Evolutionary conservation across 35 echinoderm and acorn worm genomes (phyloP).

Genomic region (Heliocidaris erythrogramma): DNA sequence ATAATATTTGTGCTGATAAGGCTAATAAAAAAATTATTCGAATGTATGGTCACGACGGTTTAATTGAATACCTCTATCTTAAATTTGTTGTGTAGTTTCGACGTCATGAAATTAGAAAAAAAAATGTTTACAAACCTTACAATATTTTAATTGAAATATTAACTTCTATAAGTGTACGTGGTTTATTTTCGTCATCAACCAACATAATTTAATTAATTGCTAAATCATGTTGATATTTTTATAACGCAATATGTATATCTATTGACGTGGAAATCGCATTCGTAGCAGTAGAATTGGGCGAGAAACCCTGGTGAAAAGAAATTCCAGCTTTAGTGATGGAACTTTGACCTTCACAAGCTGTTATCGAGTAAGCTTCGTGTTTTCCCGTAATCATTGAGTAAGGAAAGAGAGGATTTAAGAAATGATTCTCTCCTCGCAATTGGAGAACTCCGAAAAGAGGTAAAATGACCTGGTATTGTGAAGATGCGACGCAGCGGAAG

Average conservation of each 20-base stretch:
- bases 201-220: neutral
- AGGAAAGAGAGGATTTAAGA: neutral
- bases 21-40: too few relatives aligned
- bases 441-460: neutral
- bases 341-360: neutral
- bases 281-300: neutral
- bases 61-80: too few relatives aligned
- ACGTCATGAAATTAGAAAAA: neutral
- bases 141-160: neutral
- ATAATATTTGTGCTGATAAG: too few relatives aligned
- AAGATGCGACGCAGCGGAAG: slow-evolving; percentile 6
- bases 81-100: neutral
- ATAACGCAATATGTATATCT: neutral
- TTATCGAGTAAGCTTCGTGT: neutral
- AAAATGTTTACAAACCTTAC: neutral
- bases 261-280: neutral
- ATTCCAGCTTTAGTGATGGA: neutral
- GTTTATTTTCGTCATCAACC: neutral
- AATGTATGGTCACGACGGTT: too few relatives aligned
- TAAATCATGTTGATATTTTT: neutral
- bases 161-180: neutral
- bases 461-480: slow-evolving; percentile 13
- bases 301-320: neutral
- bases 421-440: neutral
- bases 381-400: neutral